Conservation (phyloP, 2,888 invertebrate genomes). For the Ornithoptera alexandrae region DNA sequence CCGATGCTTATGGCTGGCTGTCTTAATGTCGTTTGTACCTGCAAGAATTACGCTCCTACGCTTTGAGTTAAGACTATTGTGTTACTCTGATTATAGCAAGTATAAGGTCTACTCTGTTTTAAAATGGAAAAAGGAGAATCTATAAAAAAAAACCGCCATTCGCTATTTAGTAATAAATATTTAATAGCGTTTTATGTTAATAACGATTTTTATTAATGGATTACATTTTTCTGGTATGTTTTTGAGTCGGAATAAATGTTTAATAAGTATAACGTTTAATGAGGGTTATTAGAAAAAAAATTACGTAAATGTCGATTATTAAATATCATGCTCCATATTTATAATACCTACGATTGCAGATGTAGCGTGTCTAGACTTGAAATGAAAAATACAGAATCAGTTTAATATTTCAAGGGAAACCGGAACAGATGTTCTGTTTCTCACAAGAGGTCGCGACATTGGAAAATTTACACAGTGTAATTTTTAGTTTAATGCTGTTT, state of each 20-base stretch:
- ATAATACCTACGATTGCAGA: constrained; percentile 8
- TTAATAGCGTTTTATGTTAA: background rate
- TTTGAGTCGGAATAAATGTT: background rate
- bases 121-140: background rate
- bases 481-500: constrained; percentile 13
- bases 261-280: background rate
- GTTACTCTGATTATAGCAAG: background rate
- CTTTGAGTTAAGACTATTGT: constrained; percentile 3
- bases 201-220: background rate
- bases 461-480: constrained; percentile 13
- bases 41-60: constrained; percentile 11
- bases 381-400: constrained; percentile 30
- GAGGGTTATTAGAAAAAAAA: background rate
- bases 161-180: too few relatives aligned
- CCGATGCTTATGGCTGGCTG: constrained; percentile 14
- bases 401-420: constrained; percentile 28
- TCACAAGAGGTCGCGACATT: constrained; percentile 27
- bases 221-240: background rate
- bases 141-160: too few relatives aligned
- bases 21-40: constrained; percentile 18
- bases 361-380: constrained; percentile 29
- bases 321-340: background rate
- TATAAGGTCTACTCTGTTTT: background rate
- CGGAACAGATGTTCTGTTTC: constrained; percentile 29
- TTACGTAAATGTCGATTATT: constrained; percentile 2